Conservation (phyloP, 2,888 invertebrate genomes). For the Orchesella flavescens region DNA sequence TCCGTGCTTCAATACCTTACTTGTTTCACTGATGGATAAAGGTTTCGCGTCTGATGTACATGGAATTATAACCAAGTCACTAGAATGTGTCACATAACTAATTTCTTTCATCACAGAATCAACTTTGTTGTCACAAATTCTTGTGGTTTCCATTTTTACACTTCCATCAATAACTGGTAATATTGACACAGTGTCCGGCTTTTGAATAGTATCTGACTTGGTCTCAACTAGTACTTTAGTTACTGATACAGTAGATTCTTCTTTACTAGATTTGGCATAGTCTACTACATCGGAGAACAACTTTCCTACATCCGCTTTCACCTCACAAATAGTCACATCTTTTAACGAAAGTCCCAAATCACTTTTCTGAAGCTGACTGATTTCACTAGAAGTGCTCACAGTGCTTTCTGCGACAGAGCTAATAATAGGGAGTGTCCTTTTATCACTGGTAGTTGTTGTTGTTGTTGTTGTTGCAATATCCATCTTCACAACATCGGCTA, state of each 20-base stretch:
- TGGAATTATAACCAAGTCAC: slow-evolving; percentile 59
- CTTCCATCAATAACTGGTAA: slow-evolving; percentile 48
- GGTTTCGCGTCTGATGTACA: slow-evolving; percentile 61
- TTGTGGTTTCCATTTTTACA: slow-evolving; percentile 22
- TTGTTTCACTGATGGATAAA: slow-evolving; percentile 47
- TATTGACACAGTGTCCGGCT: slow-evolving; percentile 52
- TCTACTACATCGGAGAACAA: slow-evolving; percentile 26
- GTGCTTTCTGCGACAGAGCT: slow-evolving; percentile 13
- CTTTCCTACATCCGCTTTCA: slow-evolving; percentile 44
- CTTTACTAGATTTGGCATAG: slow-evolving; percentile 20
- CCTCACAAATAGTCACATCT: slow-evolving; percentile 61
- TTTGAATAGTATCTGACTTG: slow-evolving; percentile 19
- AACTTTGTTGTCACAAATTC: slow-evolving; percentile 5
- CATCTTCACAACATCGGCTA: no score
- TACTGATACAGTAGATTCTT: slow-evolving; percentile 1
- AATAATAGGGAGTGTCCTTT: not conserved
- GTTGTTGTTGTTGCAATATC: no score
- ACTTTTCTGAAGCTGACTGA: slow-evolving; percentile 51
- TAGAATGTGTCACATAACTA: slow-evolving; percentile 58
- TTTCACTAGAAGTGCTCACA: slow-evolving; percentile 34
- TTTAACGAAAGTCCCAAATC: slow-evolving; percentile 56
- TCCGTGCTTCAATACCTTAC: slow-evolving; percentile 50
- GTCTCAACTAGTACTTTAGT: not conserved
- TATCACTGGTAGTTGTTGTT: not conserved
- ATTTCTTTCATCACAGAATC: slow-evolving; percentile 56